Conservation (phyloP, 30 jellyfish, hydroid and myxozoan genomes). For the Aurelia aurita complex sp. Pacific region DNA sequence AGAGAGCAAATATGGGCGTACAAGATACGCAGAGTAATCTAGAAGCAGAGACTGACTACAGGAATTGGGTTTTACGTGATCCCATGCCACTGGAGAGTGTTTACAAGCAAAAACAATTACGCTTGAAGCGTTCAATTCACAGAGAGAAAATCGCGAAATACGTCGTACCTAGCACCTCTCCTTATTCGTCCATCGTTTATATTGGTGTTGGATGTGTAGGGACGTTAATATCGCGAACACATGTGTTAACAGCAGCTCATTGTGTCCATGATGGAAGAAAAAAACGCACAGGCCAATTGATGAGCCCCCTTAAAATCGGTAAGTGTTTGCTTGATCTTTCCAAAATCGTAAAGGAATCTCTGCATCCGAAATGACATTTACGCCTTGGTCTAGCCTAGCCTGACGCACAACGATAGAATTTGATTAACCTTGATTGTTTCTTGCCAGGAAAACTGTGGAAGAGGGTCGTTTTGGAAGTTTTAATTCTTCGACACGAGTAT, state of each 20-base stretch:
- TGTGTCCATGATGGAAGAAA: conserved; percentile 68
- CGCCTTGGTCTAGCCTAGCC: too few species aligned
- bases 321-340: conserved; percentile 1
- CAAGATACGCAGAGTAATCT: too few species aligned
- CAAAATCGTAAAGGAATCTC: neutral
- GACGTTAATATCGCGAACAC: conserved; percentile 59
- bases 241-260: conserved; percentile 77
- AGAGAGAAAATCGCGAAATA: conserved; percentile 39
- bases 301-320: conserved; percentile 53
- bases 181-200: conserved; percentile 59
- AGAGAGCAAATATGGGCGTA: too few species aligned
- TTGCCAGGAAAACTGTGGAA: too few species aligned
- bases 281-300: conserved; percentile 12
- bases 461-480: too few species aligned
- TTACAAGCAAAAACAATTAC: conserved; percentile 11
- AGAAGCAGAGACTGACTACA: too few species aligned
- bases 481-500: neutral
- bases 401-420: too few species aligned
- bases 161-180: conserved; percentile 26
- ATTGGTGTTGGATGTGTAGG: conserved; percentile 69
- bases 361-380: too few species aligned
- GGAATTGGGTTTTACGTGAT: conserved; percentile 23
- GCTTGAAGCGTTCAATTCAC: conserved; percentile 60
- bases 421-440: too few species aligned
- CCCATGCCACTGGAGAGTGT: conserved; percentile 39